These are phyloP conservation scores for Pelosia muscerda DNA, from an alignment of 2,888 invertebrate genomes.

Conservation along the genomic window DNA sequence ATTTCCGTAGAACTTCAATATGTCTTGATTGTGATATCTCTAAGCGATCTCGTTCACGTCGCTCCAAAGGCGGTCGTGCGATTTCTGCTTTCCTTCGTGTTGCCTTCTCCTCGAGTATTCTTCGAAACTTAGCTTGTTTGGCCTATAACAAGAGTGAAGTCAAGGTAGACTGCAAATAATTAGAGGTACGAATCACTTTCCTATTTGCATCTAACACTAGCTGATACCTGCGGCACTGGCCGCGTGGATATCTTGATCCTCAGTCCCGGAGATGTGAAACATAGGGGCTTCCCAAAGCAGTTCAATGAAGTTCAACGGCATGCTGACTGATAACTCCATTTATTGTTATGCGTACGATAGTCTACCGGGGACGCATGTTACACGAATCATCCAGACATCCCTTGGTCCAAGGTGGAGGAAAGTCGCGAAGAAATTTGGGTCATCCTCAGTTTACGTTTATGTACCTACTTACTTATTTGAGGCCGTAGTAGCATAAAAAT, in stretches of 20 bases:
- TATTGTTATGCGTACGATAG: no score
- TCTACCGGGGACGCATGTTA: no score
- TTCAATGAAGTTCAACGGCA: no score
- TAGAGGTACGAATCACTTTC: background rate
- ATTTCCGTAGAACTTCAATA: conserved; percentile 85
- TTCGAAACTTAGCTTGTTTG: conserved; percentile 74
- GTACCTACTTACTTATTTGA: no score
- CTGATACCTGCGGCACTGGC: no score
- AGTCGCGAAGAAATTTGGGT: no score
- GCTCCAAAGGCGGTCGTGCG: conserved; percentile 64
- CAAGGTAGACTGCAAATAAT: background rate
- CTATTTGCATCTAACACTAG: background rate
- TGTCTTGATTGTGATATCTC: conserved; percentile 83
- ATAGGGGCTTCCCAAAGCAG: no score
- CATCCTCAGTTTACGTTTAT: background rate
- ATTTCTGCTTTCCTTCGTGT: conserved; percentile 70
- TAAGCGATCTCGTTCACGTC: conserved; percentile 79
- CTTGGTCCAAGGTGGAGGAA: no score
- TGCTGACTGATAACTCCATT: no score
- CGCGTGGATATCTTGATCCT: no score
- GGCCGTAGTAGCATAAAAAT: background rate
- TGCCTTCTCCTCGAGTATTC: conserved; percentile 77
- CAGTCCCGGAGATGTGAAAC: no score
- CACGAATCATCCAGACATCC: no score
- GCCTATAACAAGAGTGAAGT: conserved; percentile 65